phyloP scores from a whole-genome alignment of 2,797 vertebrate species.

The Microhierax caerulescens region DNA sequence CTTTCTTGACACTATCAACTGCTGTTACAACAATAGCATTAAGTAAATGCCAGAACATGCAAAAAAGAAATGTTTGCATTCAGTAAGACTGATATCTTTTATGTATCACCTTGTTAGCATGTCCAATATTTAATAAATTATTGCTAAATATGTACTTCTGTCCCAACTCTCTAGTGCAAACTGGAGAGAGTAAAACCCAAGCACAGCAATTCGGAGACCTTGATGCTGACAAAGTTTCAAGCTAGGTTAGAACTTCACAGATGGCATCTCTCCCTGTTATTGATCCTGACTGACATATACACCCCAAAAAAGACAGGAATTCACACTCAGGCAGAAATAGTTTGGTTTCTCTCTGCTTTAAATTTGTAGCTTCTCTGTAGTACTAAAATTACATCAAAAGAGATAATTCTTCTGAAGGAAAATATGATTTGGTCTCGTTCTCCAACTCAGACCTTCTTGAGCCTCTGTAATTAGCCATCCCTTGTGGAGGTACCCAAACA shows the following conservation, averaged over 20 bases:
- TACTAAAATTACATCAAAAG: background rate
- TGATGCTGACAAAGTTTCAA: background rate
- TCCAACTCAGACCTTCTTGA: background rate
- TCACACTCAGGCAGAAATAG: background rate
- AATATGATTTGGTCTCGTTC: background rate
- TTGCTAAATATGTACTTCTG: background rate
- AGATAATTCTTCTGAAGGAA: background rate
- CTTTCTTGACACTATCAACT: background rate
- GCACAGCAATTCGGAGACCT: background rate
- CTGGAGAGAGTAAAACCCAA: background rate
- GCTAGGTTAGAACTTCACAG: background rate
- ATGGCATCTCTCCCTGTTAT: background rate
- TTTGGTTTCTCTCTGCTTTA: background rate
- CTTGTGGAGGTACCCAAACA: background rate
- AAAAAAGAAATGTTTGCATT: background rate
- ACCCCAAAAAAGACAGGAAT: background rate
- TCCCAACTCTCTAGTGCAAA: background rate
- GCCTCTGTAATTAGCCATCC: background rate
- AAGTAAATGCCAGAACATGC: background rate
- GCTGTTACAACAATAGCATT: rapidly evolving
- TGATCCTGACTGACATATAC: background rate
- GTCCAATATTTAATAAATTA: background rate
- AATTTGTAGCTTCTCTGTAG: background rate
- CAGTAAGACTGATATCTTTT: background rate
- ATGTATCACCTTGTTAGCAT: background rate